Percentiles rank a stretch among this genome's conserved stretches.
Evolutionary conservation across 2,113 vertebrate genomes (phyloP).

Genomic region (Fulica atra): DNA sequence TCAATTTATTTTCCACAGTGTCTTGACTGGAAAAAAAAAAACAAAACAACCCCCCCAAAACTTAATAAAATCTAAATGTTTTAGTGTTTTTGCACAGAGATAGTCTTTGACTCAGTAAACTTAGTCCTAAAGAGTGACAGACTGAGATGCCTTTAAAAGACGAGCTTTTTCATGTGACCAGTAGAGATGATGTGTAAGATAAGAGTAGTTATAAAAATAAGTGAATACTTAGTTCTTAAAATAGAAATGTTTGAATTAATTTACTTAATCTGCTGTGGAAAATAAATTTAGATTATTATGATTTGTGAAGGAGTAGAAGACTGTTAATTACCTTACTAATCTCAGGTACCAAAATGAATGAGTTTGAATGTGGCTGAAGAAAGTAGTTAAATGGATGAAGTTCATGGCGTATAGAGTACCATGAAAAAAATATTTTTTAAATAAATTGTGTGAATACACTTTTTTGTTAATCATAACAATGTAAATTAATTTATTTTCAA

Average conservation of each 20-base stretch:
- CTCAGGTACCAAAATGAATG: background rate
- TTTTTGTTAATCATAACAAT: background rate
- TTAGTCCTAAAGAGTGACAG: background rate
- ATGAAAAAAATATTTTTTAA: background rate
- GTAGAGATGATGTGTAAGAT: background rate
- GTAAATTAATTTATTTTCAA: background rate
- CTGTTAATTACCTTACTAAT: background rate
- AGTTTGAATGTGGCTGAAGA: background rate
- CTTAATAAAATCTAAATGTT: background rate
- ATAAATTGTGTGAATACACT: background rate
- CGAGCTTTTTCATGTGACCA: background rate
- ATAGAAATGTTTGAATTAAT: background rate
- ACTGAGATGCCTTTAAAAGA: background rate
- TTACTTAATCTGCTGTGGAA: background rate
- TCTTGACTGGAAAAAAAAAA: background rate
- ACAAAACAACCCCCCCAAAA: no score
- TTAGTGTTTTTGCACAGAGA: background rate
- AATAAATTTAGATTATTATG: background rate
- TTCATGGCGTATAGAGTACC: background rate
- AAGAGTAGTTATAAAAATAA: background rate
- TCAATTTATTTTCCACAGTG: conserved; percentile 9
- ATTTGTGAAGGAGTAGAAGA: background rate
- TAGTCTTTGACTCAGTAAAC: background rate
- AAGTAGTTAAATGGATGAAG: background rate
- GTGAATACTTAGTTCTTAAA: background rate